Evolutionary conservation across 2,113 vertebrate species (phyloP).

Genomic region (Urocynchramus pylzowi): DNA sequence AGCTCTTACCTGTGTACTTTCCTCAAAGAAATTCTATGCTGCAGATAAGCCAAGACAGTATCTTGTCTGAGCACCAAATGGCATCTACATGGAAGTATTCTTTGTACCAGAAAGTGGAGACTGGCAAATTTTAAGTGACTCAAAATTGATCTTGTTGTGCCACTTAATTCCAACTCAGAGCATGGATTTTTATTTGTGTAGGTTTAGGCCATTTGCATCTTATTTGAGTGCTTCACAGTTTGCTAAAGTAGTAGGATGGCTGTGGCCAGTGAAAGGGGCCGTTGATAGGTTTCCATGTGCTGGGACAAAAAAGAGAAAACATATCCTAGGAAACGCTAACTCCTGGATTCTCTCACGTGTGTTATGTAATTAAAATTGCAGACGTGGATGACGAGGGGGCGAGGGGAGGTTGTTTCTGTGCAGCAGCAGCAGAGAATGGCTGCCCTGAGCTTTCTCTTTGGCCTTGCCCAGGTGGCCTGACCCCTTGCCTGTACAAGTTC

Average conservation of each 20-base stretch:
- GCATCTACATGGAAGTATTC: neutral
- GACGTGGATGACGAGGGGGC: rapidly evolving
- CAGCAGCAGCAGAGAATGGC: neutral
- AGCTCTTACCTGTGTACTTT: neutral
- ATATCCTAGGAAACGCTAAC: neutral
- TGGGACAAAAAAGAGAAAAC: rapidly evolving
- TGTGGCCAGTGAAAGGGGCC: neutral
- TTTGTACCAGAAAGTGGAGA: neutral
- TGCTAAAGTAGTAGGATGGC: neutral
- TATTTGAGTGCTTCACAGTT: neutral
- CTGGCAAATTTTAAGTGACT: neutral
- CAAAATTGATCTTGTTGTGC: neutral
- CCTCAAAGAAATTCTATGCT: neutral
- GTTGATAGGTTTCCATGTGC: neutral
- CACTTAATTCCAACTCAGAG: neutral
- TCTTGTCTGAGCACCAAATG: neutral
- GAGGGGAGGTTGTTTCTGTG: neutral
- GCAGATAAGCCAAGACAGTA: neutral
- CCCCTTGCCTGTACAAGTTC: slow-evolving; percentile 94
- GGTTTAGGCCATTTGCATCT: neutral
- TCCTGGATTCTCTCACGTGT: rapidly evolving
- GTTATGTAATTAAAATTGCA: neutral
- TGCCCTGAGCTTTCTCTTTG: neutral
- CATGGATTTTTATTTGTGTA: neutral
- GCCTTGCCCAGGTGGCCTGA: slow-evolving; percentile 80